Evolutionary conservation across 2,797 vertebrate species (phyloP).

Genomic region (Nannoperca australis): DNA sequence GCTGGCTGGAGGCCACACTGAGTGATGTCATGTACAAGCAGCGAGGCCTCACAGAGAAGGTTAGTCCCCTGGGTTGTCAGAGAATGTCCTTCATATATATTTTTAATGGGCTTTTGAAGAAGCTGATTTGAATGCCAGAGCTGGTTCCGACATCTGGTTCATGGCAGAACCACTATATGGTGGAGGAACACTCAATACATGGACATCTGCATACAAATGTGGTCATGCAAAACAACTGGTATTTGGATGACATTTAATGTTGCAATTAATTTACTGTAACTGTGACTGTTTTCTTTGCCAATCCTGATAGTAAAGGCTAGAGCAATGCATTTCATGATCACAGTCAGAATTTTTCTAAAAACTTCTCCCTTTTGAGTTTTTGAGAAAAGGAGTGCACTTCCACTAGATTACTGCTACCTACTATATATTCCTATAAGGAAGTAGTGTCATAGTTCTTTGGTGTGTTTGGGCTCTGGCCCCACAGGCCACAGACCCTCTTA

Average conservation of each 20-base stretch:
- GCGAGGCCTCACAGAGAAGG: constrained; percentile 58
- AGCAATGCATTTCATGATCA: constrained; percentile 30
- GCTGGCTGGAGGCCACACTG: constrained; percentile 57
- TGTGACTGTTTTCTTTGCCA: constrained; percentile 51
- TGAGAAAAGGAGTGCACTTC: constrained; percentile 4
- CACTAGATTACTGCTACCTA: background rate
- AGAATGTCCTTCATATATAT: constrained; percentile 67
- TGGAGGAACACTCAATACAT: constrained; percentile 37
- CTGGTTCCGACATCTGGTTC: constrained; percentile 73
- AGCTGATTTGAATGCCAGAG: constrained; percentile 61
- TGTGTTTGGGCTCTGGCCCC: constrained; percentile 76
- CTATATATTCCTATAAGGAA: constrained; percentile 20
- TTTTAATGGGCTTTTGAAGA: constrained; percentile 68
- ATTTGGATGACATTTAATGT: constrained; percentile 65
- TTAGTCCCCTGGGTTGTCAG: constrained; percentile 58
- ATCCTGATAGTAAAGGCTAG: constrained; percentile 37
- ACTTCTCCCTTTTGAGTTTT: background rate
- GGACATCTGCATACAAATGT: constrained; percentile 64
- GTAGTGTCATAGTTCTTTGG: constrained; percentile 54
- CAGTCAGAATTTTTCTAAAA: background rate
- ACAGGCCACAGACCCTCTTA: constrained; percentile 72
- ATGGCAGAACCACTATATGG: constrained; percentile 31
- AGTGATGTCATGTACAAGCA: constrained; percentile 73
- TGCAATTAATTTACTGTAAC: constrained; percentile 58
- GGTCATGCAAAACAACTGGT: constrained; percentile 71